phyloP scores from a whole-genome alignment of 2,888 invertebrate genomes.

The Creontiades dilutus region DNA sequence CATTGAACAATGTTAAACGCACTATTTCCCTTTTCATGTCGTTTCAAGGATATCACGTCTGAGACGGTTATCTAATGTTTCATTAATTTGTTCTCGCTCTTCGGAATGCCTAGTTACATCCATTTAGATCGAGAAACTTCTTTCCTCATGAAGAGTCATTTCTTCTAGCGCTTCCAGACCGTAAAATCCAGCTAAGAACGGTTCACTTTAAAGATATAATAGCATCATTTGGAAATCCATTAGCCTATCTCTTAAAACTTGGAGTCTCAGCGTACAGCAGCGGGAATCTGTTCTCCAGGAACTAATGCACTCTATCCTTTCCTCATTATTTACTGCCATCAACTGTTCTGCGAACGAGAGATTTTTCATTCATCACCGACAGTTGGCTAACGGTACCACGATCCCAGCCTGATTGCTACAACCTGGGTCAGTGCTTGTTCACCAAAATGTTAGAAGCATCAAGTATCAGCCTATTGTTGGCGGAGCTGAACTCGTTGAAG shows the following conservation, averaged over 20 bases:
- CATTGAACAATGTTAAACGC: no score
- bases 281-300: background rate
- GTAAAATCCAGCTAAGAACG: conserved; percentile 6
- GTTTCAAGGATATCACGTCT: background rate
- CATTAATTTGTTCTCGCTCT: background rate
- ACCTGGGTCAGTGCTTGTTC: background rate
- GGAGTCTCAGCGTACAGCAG: background rate
- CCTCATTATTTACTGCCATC: background rate
- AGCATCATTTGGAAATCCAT: background rate
- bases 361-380: background rate
- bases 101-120: background rate
- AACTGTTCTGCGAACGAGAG: conserved; percentile 47
- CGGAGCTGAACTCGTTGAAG: conserved; percentile 34
- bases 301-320: conserved; percentile 4
- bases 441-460: background rate
- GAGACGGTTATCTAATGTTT: background rate
- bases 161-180: background rate
- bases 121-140: conserved; percentile 4
- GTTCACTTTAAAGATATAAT: background rate
- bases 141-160: background rate
- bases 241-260: background rate
- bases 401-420: conserved; percentile 6
- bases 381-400: background rate
- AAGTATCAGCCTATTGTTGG: conserved; percentile 38
- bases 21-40: background rate